Evolutionary conservation across 2,888 invertebrate species (phyloP).

Genomic region (Amblyteles armatorius): DNA sequence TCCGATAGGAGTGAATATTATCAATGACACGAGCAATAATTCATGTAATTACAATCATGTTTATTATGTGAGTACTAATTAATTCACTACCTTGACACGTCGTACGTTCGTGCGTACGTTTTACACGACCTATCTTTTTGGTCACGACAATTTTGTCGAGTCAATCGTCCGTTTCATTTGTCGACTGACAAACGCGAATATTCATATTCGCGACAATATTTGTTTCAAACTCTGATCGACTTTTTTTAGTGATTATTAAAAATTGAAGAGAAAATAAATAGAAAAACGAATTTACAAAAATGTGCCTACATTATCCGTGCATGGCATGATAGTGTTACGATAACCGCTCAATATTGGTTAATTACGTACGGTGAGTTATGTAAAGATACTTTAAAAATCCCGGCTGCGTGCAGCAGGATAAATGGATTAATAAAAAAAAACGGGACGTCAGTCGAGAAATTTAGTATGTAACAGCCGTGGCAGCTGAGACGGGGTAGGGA

Average conservation of each 20-base stretch:
- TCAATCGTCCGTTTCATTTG: too few species aligned
- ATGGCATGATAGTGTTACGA: neutral
- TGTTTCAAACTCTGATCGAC: too few species aligned
- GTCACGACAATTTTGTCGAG: too few species aligned
- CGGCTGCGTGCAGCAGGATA: neutral
- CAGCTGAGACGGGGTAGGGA: neutral
- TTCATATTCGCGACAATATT: too few species aligned
- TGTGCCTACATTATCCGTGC: too few species aligned
- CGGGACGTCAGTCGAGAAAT: neutral
- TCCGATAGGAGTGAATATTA: neutral
- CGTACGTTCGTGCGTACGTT: too few species aligned
- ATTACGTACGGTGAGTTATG: neutral
- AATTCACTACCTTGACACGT: neutral
- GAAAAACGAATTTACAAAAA: too few species aligned
- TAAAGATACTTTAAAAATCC: neutral
- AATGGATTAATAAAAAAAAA: slow-evolving; percentile 17
- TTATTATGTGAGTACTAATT: neutral
- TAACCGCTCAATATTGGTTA: neutral
- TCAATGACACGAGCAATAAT: neutral
- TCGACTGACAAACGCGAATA: too few species aligned
- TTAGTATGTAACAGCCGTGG: neutral
- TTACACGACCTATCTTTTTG: too few species aligned
- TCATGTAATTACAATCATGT: neutral
- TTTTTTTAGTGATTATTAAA: too few species aligned
- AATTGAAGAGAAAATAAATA: too few species aligned